These are phyloP conservation scores for Catagonus wagneri DNA, from an alignment of 2,113 vertebrate species.

Conservation along the genomic window DNA sequence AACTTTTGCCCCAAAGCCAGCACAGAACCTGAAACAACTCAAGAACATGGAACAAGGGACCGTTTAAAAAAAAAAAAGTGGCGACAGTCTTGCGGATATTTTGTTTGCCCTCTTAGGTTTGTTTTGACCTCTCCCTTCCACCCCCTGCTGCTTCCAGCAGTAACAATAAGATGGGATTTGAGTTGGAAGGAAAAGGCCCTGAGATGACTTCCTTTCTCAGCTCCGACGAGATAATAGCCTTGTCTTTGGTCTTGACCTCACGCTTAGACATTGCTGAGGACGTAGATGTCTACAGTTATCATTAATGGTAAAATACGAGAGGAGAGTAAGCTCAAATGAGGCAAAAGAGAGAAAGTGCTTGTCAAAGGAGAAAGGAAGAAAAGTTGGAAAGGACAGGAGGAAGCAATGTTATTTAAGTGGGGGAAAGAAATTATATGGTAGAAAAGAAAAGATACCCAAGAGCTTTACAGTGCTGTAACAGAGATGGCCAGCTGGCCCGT, in stretches of 20 bases:
- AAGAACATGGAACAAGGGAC: not conserved
- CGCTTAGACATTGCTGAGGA: not conserved
- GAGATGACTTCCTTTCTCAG: not conserved
- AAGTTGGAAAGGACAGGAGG: not conserved
- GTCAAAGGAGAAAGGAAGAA: not conserved
- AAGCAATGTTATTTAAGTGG: not conserved
- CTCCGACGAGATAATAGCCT: not conserved
- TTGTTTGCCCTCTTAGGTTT: not conserved
- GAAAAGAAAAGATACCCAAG: not conserved
- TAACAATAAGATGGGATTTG: not conserved
- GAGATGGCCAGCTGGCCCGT: not conserved
- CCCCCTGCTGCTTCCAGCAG: not conserved
- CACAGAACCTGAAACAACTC: not conserved
- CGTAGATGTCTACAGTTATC: not conserved
- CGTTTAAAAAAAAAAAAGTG: not conserved
- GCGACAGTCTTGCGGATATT: not conserved
- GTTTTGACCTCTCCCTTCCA: not conserved
- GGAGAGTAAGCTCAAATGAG: not conserved
- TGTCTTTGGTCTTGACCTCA: not conserved
- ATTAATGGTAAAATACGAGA: not conserved
- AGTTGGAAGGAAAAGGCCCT: not conserved
- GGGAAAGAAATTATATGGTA: not conserved
- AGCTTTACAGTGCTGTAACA: not conserved
- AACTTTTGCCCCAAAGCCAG: not conserved
- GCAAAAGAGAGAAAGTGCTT: not conserved